phyloP scores from a whole-genome alignment of 2,113 vertebrate genomes.

The Neolamprologus falcicula region DNA sequence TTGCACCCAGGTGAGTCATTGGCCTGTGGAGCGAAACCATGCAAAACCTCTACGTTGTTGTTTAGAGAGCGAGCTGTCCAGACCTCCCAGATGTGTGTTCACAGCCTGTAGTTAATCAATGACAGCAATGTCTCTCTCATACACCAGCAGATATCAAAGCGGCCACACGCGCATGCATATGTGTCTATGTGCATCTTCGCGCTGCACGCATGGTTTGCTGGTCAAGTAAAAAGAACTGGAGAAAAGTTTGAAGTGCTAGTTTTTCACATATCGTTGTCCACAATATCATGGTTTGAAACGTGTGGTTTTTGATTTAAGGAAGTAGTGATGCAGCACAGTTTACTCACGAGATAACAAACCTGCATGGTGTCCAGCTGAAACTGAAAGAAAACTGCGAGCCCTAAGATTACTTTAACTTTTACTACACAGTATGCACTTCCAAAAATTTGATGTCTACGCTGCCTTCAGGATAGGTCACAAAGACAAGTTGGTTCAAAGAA shows the following conservation, averaged over 20 bases:
- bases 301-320: not conserved
- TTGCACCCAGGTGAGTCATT: slow-evolving; percentile 52
- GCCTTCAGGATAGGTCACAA: not conserved
- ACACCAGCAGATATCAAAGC: not conserved
- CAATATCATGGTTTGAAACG: not conserved
- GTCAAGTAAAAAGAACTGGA: not conserved
- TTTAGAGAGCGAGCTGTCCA: slow-evolving; percentile 18
- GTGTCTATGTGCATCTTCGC: not conserved
- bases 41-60: slow-evolving; percentile 8
- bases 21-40: slow-evolving; percentile 17
- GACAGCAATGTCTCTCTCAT: not conserved
- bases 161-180: not conserved
- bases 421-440: not conserved
- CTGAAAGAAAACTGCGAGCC: not conserved
- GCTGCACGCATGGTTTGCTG: not conserved
- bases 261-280: not conserved
- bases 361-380: not conserved
- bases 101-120: slow-evolving; percentile 49
- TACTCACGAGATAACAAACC: not conserved
- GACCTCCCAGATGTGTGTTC: slow-evolving; percentile 27
- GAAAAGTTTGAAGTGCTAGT: not conserved
- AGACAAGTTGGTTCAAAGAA: not conserved
- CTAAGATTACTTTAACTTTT: not conserved
- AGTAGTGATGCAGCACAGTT: not conserved
- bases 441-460: not conserved